Conservation (phyloP, 30 jellyfish, hydroid and myxozoan genomes). For the Chrysaora quinquecirrha region DNA sequence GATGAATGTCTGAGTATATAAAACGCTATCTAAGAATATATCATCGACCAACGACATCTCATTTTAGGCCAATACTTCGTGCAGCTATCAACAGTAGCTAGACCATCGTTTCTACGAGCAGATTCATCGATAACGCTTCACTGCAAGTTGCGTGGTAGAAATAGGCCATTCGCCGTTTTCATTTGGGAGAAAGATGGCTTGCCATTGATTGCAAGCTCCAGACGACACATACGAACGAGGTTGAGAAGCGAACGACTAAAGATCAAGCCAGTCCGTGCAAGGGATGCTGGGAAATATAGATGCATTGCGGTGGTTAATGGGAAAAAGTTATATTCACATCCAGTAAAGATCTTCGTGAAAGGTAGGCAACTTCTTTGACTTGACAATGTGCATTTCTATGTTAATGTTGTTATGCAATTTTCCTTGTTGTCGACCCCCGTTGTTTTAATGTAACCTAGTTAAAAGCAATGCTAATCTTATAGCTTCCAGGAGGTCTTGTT, state of each 20-base stretch:
- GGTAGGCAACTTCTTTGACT: conserved; percentile 24
- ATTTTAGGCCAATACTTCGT: conserved; percentile 22
- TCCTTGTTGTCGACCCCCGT: too few species aligned
- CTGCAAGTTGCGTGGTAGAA: conserved; percentile 57
- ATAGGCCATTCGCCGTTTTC: conserved; percentile 25
- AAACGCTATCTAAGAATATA: too few species aligned
- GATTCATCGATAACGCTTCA: conserved; percentile 27
- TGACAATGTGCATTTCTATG: not conserved
- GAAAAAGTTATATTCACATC: conserved; percentile 18
- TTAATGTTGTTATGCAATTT: not conserved
- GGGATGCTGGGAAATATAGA: conserved; percentile 67
- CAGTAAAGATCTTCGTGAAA: conserved; percentile 24
- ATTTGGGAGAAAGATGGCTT: conserved; percentile 71
- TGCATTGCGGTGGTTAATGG: conserved; percentile 46
- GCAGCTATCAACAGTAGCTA: conserved; percentile 18
- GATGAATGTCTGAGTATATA: too few species aligned
- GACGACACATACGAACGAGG: conserved; percentile 56
- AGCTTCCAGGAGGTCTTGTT: too few species aligned
- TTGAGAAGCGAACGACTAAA: conserved; percentile 61
- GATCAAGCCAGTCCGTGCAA: conserved; percentile 17
- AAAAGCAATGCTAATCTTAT: too few species aligned
- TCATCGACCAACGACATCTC: too few species aligned
- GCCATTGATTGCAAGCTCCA: conserved; percentile 56
- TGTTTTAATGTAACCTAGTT: too few species aligned
- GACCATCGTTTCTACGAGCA: not conserved